These are phyloP conservation scores for Narcine bancroftii DNA, from an alignment of 2,113 vertebrate genomes.

Conservation along the genomic window DNA sequence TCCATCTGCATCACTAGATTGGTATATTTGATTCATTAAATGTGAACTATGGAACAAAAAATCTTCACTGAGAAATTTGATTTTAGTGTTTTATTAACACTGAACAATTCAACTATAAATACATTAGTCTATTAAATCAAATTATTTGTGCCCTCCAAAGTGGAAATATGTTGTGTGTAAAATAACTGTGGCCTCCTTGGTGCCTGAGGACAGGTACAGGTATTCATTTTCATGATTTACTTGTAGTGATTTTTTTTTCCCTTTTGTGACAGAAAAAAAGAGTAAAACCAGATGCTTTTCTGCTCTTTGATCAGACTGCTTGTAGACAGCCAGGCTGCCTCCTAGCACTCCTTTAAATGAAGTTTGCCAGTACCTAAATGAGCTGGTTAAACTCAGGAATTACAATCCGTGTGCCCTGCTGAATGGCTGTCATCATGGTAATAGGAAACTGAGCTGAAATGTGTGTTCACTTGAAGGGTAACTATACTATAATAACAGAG, in stretches of 20 bases:
- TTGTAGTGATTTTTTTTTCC: constrained; percentile 59
- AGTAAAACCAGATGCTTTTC: constrained; percentile 72
- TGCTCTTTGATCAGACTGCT: constrained; percentile 68
- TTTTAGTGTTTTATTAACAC: constrained; percentile 19
- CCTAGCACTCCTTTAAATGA: constrained; percentile 67
- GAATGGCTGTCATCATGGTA: constrained; percentile 72
- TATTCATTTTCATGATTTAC: constrained; percentile 69
- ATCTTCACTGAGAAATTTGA: constrained; percentile 1
- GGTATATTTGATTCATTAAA: constrained; percentile 10
- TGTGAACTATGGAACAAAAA: background rate
- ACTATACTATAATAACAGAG: constrained; percentile 58
- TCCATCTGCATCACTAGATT: background rate
- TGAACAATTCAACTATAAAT: constrained; percentile 14
- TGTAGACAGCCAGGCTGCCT: constrained; percentile 75
- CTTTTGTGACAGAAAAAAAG: constrained; percentile 62
- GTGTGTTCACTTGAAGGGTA: constrained; percentile 57
- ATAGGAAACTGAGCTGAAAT: constrained; percentile 59
- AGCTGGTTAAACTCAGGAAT: constrained; percentile 67
- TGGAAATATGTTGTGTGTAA: constrained; percentile 30
- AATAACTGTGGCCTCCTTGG: constrained; percentile 45
- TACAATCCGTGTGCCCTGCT: constrained; percentile 57
- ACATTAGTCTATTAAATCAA: constrained; percentile 35
- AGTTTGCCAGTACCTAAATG: constrained; percentile 68
- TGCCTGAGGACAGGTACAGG: constrained; percentile 58
- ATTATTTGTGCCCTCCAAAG: constrained; percentile 23